Evolutionary conservation across 2,113 vertebrate species (phyloP).

Genomic region (Nyctibius bracteatus): DNA sequence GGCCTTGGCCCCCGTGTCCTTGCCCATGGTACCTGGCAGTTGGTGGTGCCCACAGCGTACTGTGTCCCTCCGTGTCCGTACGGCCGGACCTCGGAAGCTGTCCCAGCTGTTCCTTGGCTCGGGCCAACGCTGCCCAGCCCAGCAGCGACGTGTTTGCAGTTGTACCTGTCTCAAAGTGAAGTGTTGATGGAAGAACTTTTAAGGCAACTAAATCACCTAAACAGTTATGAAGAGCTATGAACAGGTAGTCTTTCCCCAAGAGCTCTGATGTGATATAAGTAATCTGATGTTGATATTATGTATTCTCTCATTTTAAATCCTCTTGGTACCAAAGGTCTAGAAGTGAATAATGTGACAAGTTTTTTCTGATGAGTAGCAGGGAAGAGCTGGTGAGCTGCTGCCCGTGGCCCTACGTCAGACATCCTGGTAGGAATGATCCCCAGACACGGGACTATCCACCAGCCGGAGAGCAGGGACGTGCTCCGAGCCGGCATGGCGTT

Average conservation of each 20-base stretch:
- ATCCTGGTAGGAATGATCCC: not conserved
- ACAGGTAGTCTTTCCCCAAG: not conserved
- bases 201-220: not conserved
- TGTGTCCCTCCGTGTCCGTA: rapidly evolving
- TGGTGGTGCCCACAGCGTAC: rapidly evolving
- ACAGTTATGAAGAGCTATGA: not conserved
- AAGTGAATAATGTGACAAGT: not conserved
- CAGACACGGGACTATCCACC: not conserved
- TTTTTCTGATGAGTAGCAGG: not conserved
- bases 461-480: not conserved
- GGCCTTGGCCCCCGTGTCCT: not conserved
- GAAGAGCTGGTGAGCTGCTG: not conserved
- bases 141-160: rapidly evolving
- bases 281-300: not conserved
- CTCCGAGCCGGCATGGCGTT: rapidly evolving
- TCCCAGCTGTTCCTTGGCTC: rapidly evolving
- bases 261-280: not conserved
- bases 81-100: rapidly evolving
- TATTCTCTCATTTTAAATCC: not conserved
- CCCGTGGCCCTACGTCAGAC: not conserved
- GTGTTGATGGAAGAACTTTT: not conserved
- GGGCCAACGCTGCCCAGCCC: not conserved
- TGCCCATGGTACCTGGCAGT: not conserved
- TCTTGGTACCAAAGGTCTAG: not conserved
- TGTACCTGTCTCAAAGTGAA: not conserved